Conservation (phyloP, 2,888 invertebrate species). For the Himalopsyche anomala region DNA sequence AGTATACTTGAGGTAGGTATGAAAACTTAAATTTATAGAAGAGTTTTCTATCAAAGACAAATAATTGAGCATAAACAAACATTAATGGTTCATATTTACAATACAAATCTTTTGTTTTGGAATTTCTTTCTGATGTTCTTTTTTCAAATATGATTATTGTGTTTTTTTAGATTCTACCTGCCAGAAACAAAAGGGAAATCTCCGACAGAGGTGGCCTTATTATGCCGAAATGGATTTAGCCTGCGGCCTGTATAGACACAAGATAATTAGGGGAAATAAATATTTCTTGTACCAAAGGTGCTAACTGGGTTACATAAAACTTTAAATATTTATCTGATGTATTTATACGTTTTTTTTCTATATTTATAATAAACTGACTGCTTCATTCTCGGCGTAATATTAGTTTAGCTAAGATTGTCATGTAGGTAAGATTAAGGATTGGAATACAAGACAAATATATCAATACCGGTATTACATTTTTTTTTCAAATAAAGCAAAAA, state of each 20-base stretch:
- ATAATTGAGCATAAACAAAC: no score
- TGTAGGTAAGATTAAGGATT: neutral
- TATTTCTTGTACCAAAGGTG: neutral
- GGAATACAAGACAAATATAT: no score
- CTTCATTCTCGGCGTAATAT: neutral
- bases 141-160: neutral
- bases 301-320: neutral
- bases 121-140: no score
- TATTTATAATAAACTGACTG: slow-evolving; percentile 8
- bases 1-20: no score
- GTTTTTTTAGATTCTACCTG: slow-evolving; percentile 79
- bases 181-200: slow-evolving; percentile 86
- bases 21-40: no score
- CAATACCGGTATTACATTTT: no score
- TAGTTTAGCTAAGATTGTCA: neutral
- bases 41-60: no score
- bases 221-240: slow-evolving; percentile 15
- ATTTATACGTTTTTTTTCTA: neutral
- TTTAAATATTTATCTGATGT: neutral
- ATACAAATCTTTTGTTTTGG: no score
- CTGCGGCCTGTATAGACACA: neutral
- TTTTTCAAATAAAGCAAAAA: no score
- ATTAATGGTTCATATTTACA: no score
- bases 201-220: slow-evolving; percentile 78
- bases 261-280: neutral